Evolutionary conservation across 2,888 invertebrate genomes (phyloP).

Genomic region (Heteromurus nitidus): DNA sequence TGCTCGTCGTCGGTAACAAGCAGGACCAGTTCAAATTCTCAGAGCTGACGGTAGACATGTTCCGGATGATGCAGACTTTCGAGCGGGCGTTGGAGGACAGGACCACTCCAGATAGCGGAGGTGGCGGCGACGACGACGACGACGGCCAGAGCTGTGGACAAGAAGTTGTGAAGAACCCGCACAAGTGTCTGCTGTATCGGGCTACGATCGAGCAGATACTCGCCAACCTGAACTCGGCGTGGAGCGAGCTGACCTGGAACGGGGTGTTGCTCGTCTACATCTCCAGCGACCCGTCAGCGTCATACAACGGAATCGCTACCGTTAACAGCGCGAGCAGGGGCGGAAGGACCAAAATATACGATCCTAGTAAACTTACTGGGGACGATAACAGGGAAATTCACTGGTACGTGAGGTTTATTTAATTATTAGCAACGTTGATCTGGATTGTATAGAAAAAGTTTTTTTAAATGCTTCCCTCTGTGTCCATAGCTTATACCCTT

Average conservation of each 20-base stretch:
- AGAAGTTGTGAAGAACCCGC: constrained; percentile 84
- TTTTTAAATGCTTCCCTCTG: too few relatives aligned
- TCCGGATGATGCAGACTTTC: constrained; percentile 94
- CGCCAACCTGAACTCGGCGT: constrained; percentile 92
- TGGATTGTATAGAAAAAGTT: too few relatives aligned
- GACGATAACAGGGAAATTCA: constrained; percentile 60
- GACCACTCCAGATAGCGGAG: constrained; percentile 31
- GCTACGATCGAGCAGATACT: constrained; percentile 95
- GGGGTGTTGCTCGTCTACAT: constrained; percentile 94
- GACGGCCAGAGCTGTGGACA: too few relatives aligned
- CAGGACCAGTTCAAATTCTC: constrained; percentile 97
- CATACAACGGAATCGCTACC: constrained; percentile 50
- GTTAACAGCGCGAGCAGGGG: constrained; percentile 40
- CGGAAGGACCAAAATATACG: constrained; percentile 37
- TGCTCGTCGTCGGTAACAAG: constrained; percentile 94
- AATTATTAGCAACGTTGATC: too few relatives aligned
- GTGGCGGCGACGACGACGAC: constrained; percentile 39
- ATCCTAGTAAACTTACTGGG: constrained; percentile 24
- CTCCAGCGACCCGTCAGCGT: constrained; percentile 85
- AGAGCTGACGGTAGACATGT: constrained; percentile 98
- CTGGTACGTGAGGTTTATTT: constrained; percentile 24
- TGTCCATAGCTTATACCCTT: constrained; percentile 85
- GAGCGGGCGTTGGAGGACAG: constrained; percentile 94
- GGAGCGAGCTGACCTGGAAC: constrained; percentile 93
- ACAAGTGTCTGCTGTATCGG: constrained; percentile 96